Base-by-base conservation (phyloP, 2,113 vertebrate species). In the Alaudala cheleensis region DNA sequence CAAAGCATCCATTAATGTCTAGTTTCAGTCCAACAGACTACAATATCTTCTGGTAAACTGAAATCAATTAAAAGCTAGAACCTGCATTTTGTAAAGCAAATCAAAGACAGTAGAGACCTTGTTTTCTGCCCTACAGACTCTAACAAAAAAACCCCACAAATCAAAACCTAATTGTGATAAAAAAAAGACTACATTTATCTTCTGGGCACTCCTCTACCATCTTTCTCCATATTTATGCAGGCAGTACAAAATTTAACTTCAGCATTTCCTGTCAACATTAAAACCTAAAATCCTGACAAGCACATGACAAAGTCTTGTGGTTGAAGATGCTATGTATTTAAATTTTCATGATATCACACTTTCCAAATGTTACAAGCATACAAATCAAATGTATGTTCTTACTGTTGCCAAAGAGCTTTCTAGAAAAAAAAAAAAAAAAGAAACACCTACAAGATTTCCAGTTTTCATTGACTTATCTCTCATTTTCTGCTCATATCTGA, bases 301-400 rank as follows among this genome's bases (percentile, higher is more conserved):
- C 66, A 93, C 90, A 97, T 54, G 93, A 96, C 94, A 92, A 74
- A 95, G 69, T 73, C 91, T 91, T 93, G 87, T 88, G 58, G 78
- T 76, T 66, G 90, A 95, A 91, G 74, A 94, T 88, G 87, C 54
- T 94, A 72, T 87, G 66, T 58, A 95, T 95, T 97, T 95, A 92
- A 95, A 93, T 95, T 96, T 95, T 95, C 93, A 96, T 87, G 73
- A 53, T 90, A 85, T 94, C 92, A 90, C 84, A 95, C 89, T 92
- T 95, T 45, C 90, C 95, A 97, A 96, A 96, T 95, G 94, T 82
- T 95, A 86, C 86, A 92, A 80, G 86, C 84, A 92, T 69, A 92
- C 24, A 92, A 93, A 94, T 92, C 81, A 94, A 95, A 92, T 11
- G 28, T 44, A 95, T 42, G 78, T 42, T 91, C 66, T 77, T 80